Percentiles rank a stretch among this genome's conserved stretches.
Conservation (phyloP, 2,797 vertebrate species). For the Oreonectes daqikongensis region DNA sequence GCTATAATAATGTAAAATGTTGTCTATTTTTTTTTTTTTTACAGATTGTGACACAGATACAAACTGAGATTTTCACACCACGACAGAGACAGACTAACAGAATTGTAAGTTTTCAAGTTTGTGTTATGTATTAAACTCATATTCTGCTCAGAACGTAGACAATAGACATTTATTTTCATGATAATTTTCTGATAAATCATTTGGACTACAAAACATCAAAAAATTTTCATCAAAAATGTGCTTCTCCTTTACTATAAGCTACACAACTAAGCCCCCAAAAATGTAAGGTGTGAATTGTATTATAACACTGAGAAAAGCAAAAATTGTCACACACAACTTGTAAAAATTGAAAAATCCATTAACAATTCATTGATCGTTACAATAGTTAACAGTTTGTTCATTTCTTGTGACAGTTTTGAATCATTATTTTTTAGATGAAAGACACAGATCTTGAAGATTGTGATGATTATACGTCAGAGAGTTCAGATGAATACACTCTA, state of each 20-base stretch:
- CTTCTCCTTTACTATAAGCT: too few relatives aligned
- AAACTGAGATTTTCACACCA: conserved; percentile 3
- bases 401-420: neutral
- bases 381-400: neutral
- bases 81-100: neutral
- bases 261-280: too few relatives aligned
- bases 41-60: neutral
- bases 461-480: conserved; percentile 50
- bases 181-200: too few relatives aligned
- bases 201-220: too few relatives aligned
- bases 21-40: too few relatives aligned
- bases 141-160: neutral
- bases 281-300: too few relatives aligned
- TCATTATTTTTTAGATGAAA: conserved; percentile 51
- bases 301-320: too few relatives aligned
- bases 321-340: neutral
- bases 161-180: too few relatives aligned
- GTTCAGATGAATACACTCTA: conserved; percentile 48
- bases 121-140: neutral
- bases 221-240: too few relatives aligned
- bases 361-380: neutral
- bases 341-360: neutral
- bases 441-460: conserved; percentile 38
- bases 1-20: neutral
- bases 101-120: neutral